A percentile compares a stretch with the other conserved stretches of the same genome.
Conservation (phyloP, 2,888 invertebrate species). For the Drosophila hamatofila region DNA sequence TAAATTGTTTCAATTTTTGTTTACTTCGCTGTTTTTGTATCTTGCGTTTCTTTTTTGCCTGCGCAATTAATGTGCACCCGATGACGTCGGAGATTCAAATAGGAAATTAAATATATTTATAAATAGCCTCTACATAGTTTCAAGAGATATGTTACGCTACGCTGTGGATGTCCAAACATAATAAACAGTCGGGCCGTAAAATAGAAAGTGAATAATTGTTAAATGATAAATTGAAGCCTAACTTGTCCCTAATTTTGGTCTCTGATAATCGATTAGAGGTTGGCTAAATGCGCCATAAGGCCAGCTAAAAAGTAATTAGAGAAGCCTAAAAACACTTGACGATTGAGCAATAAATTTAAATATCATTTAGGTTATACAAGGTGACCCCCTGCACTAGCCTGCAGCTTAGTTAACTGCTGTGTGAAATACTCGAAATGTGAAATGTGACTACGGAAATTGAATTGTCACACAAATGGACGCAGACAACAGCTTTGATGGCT, state of each 20-base stretch:
- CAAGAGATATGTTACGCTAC: not conserved
- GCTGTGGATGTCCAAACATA: slow-evolving; percentile 29
- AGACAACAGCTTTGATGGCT: slow-evolving; percentile 20
- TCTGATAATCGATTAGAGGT: slow-evolving; percentile 12
- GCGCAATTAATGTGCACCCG: slow-evolving; percentile 66
- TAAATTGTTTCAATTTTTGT: slow-evolving; percentile 60
- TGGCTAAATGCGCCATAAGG: slow-evolving; percentile 24
- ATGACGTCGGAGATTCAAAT: slow-evolving; percentile 69
- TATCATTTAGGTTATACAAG: not conserved
- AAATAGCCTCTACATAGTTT: slow-evolving; percentile 22
- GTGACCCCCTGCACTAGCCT: slow-evolving; percentile 1
- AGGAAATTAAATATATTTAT: slow-evolving; percentile 23
- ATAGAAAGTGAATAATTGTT: slow-evolving; percentile 47
- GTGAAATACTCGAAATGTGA: slow-evolving; percentile 33
- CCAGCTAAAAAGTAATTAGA: slow-evolving; percentile 32
- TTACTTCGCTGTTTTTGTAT: slow-evolving; percentile 48
- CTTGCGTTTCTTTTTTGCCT: slow-evolving; percentile 18
- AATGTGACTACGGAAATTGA: slow-evolving; percentile 53
- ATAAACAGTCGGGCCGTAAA: slow-evolving; percentile 46
- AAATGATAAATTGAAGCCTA: slow-evolving; percentile 27
- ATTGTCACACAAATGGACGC: slow-evolving; percentile 32
- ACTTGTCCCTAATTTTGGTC: slow-evolving; percentile 29
- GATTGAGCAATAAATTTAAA: slow-evolving; percentile 36
- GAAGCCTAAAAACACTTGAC: slow-evolving; percentile 17
- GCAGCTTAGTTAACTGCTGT: slow-evolving; percentile 10